Evolutionary conservation across 2,888 invertebrate species (phyloP).

Genomic region (Folsomia manolachei): DNA sequence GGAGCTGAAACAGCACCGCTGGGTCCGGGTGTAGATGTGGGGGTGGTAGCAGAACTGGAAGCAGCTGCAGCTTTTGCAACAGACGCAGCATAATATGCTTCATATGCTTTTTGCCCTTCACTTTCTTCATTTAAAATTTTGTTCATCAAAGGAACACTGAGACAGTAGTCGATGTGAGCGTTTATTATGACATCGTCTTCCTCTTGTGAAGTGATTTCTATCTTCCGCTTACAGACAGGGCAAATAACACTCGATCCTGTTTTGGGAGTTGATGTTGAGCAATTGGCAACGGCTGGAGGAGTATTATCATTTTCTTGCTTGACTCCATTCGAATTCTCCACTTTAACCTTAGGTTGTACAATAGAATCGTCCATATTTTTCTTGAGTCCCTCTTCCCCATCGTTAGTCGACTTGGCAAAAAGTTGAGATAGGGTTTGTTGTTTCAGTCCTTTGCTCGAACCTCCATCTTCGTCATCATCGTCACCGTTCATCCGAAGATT

Average conservation of each 20-base stretch:
- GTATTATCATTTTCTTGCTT: neutral
- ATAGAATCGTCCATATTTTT: neutral
- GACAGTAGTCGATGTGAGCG: conserved; percentile 28
- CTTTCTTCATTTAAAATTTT: neutral
- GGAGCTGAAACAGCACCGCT: too few relatives aligned
- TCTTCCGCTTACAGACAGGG: conserved; percentile 26
- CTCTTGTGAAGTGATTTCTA: conserved; percentile 4
- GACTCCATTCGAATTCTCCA: neutral
- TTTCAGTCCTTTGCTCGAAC: neutral
- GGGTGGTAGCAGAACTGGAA: too few relatives aligned
- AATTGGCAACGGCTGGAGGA: too few relatives aligned
- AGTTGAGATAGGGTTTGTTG: conserved; percentile 14
- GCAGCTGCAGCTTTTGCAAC: too few relatives aligned
- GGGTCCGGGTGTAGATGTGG: too few relatives aligned
- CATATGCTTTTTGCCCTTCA: neutral
- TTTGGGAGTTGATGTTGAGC: too few relatives aligned
- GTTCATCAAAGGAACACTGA: conserved; percentile 6
- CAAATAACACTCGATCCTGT: conserved; percentile 14
- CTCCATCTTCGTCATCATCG: neutral
- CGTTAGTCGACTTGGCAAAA: neutral
- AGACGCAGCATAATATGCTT: too few relatives aligned
- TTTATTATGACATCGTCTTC: conserved; percentile 24
- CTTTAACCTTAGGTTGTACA: neutral
- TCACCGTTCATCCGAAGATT: conserved; percentile 25
- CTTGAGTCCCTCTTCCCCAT: neutral